phyloP scores from a whole-genome alignment of 2,888 invertebrate genomes.

The Andrena minutula region DNA sequence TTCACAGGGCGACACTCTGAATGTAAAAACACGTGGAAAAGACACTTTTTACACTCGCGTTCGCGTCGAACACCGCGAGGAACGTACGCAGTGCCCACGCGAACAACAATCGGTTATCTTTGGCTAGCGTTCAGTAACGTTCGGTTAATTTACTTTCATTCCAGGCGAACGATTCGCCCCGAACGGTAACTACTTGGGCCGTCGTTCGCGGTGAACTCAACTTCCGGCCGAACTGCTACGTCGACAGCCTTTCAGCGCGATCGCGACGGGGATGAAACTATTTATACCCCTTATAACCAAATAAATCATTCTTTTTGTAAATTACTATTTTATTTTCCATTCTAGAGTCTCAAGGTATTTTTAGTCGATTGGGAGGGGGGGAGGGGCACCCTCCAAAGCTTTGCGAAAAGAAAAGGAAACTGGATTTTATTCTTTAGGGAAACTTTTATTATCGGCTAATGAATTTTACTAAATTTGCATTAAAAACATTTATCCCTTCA shows the following conservation, averaged over 20 bases:
- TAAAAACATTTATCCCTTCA: too few relatives aligned
- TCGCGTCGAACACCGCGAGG: slow-evolving; percentile 7
- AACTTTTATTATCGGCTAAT: too few relatives aligned
- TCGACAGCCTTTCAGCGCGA: neutral
- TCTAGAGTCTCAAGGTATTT: too few relatives aligned
- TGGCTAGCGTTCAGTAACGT: slow-evolving; percentile 11
- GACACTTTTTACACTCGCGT: slow-evolving; percentile 2
- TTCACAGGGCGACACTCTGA: slow-evolving; percentile 69
- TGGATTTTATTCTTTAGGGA: too few relatives aligned
- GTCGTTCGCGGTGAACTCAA: slow-evolving; percentile 7
- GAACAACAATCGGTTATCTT: slow-evolving; percentile 9
- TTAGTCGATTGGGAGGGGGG: too few relatives aligned
- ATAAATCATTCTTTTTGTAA: too few relatives aligned
- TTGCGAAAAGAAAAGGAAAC: too few relatives aligned
- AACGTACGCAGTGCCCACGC: neutral
- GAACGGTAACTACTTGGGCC: neutral
- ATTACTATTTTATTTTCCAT: too few relatives aligned
- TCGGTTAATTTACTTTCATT: slow-evolving; percentile 3
- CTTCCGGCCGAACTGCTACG: slow-evolving; percentile 1
- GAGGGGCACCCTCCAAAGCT: too few relatives aligned
- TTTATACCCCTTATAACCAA: too few relatives aligned
- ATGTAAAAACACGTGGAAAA: slow-evolving; percentile 67
- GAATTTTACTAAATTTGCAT: too few relatives aligned
- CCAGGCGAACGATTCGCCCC: neutral
- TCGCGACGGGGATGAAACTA: neutral